Conservation (phyloP, 2,888 invertebrate species). For the Apantesis nais region DNA sequence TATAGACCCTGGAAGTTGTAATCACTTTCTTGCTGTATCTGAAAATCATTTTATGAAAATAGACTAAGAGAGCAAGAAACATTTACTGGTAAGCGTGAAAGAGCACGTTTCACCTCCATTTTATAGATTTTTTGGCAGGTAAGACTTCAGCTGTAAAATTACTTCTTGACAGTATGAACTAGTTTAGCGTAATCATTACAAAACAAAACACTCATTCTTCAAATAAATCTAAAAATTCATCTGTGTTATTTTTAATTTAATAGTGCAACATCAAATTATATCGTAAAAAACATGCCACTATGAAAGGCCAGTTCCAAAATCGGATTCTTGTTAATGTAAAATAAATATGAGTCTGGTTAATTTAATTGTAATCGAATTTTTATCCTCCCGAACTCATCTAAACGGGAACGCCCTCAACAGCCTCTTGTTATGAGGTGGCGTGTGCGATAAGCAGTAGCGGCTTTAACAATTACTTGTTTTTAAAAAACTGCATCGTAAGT, state of each 20-base stretch:
- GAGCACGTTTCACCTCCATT: too few relatives aligned
- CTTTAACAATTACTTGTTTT: neutral
- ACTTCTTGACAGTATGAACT: too few relatives aligned
- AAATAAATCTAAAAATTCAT: neutral
- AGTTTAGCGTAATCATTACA: neutral
- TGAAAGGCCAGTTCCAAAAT: slow-evolving; percentile 50
- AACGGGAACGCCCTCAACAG: slow-evolving; percentile 70
- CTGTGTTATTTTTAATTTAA: neutral
- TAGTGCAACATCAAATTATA: slow-evolving; percentile 2
- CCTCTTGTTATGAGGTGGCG: slow-evolving; percentile 54
- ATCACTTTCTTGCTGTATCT: too few relatives aligned
- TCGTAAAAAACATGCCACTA: slow-evolving; percentile 25
- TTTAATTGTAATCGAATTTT: slow-evolving; percentile 85
- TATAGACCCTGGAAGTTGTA: too few relatives aligned
- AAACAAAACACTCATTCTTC: neutral
- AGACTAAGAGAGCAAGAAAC: too few relatives aligned
- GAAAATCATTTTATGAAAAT: too few relatives aligned
- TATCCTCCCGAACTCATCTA: slow-evolving; percentile 79
- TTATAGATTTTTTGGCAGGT: too few relatives aligned
- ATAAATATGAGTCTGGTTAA: slow-evolving; percentile 79
- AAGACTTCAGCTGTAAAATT: too few relatives aligned
- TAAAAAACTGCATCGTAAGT: too few relatives aligned
- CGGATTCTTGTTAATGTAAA: slow-evolving; percentile 71
- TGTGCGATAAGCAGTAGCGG: slow-evolving; percentile 52
- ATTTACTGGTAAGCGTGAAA: too few relatives aligned